A percentile compares a stretch with the other conserved stretches of the same genome.
phyloP scores from a whole-genome alignment of 1,140 invertebrate species.

The Globodera ellingtonae region DNA sequence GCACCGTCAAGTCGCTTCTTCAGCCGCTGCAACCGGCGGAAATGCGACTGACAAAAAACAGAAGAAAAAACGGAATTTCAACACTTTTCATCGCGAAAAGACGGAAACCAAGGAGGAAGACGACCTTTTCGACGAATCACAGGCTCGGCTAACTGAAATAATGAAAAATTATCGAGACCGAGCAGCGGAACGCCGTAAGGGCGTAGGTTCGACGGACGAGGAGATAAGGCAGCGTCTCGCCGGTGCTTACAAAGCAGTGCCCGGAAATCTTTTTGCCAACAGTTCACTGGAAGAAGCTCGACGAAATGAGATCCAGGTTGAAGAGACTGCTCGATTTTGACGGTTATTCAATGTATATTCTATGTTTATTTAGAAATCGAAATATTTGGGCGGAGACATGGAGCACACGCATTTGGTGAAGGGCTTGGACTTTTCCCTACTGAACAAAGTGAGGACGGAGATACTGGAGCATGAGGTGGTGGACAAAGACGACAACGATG shows the following conservation, averaged over 20 bases:
- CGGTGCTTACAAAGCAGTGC: slow-evolving; percentile 18
- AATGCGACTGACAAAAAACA: slow-evolving; percentile 41
- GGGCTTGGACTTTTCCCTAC: slow-evolving; percentile 96
- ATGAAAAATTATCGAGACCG: slow-evolving; percentile 62
- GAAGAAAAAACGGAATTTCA: slow-evolving; percentile 37
- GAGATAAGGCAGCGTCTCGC: slow-evolving; percentile 19
- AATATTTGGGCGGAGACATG: slow-evolving; percentile 99
- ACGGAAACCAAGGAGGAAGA: slow-evolving; percentile 49
- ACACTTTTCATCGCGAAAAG: slow-evolving; percentile 36
- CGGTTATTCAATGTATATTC: neutral
- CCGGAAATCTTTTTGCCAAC: slow-evolving; percentile 22
- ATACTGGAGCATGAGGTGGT: slow-evolving; percentile 80
- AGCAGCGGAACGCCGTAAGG: slow-evolving; percentile 90
- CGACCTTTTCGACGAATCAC: slow-evolving; percentile 52
- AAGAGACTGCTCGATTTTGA: neutral
- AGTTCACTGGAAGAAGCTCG: slow-evolving; percentile 48
- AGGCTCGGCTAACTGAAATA: slow-evolving; percentile 55
- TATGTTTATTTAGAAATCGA: slow-evolving; percentile 80
- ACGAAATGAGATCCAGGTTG: slow-evolving; percentile 33
- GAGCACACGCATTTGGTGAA: slow-evolving; percentile 99
- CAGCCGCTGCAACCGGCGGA: neutral
- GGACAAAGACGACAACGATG: slow-evolving; percentile 54
- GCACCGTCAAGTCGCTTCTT: slow-evolving; percentile 41
- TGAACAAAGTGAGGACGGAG: slow-evolving; percentile 85
- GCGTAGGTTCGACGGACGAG: slow-evolving; percentile 65